Base-by-base conservation (phyloP, 2,888 invertebrate genomes). In the Zaprionus lineosus region DNA sequence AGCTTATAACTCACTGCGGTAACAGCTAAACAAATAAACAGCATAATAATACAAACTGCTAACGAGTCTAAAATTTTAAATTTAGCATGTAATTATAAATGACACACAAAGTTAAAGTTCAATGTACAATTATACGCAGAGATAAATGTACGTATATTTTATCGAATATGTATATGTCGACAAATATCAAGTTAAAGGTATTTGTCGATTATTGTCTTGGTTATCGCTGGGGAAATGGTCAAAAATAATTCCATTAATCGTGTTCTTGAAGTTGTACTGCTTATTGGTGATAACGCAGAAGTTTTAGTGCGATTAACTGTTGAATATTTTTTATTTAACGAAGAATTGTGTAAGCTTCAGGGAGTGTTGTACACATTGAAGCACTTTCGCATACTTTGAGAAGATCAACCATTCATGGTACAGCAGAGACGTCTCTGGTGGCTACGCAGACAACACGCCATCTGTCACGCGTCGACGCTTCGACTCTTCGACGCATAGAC, bases 401-500 rank as follows among this genome's bases (percentile, higher is more conserved):
- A n/a, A n/a, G n/a, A n/a, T n/a, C n/a, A n/a, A n/a, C n/a, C n/a
- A n/a, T n/a, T n/a, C n/a, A n/a, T n/a, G n/a, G n/a, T n/a, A n/a
- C 47, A 59, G 12, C 8, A 15, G 6, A 51, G 11, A 16, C 9
- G 53, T n/a, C 33, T 46, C 40, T 40, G 34, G 16, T 29, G 34
- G 29, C 15, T 36, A 37, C 2, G 18, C 34, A 58, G 48, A 66
- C 46, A 75, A 63, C 77, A 77, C 84, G 77, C 82, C 84, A 84
- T 60, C 55, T 73, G 61, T 60, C 59, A 73, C 61, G 76, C 81
- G 81, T 52, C 53, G 59, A 24, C 16, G 76, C 81, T 76, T 52
- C 53, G 59, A 24, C 16, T 60, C 55, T 73, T 58, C 58, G 57
- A 73, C 61, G 76, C 81, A 76, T 52, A 51, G 59, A 24, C 16